Percentiles rank a stretch among this genome's conserved stretches.
Evolutionary conservation across 2,888 invertebrate species (phyloP).

Genomic region (Ephialtes manifestator): DNA sequence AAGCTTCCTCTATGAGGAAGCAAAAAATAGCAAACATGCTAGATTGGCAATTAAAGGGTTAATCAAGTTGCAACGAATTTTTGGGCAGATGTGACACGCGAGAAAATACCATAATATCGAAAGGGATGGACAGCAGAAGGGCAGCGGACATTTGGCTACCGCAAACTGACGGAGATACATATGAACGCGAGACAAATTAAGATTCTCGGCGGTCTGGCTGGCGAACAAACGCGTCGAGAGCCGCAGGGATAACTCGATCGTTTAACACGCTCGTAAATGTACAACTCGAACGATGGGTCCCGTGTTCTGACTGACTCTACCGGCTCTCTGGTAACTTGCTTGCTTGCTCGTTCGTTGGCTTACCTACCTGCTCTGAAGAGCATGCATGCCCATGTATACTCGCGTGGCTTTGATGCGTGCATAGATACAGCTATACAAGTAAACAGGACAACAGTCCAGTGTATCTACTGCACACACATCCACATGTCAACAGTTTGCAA

Average conservation of each 20-base stretch:
- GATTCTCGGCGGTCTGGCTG: slow-evolving; percentile 44
- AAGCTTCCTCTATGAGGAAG: no score
- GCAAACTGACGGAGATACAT: slow-evolving; percentile 17
- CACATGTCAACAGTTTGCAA: slow-evolving; percentile 5
- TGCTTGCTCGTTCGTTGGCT: background rate
- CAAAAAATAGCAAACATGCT: no score
- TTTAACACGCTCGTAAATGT: slow-evolving; percentile 65
- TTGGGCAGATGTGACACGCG: background rate
- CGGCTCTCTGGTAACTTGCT: background rate
- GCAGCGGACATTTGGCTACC: background rate
- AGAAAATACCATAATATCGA: background rate
- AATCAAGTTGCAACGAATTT: background rate
- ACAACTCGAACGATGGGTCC: slow-evolving; percentile 37
- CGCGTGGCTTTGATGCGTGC: slow-evolving; percentile 40
- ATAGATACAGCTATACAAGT: slow-evolving; percentile 13
- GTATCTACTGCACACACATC: slow-evolving; percentile 10
- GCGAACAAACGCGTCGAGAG: background rate
- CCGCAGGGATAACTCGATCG: slow-evolving; percentile 61
- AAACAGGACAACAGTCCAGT: slow-evolving; percentile 16
- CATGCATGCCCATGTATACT: slow-evolving; percentile 32
- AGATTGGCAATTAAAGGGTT: no score
- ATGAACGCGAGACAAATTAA: slow-evolving; percentile 50
- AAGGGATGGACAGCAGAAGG: background rate
- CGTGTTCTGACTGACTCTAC: slow-evolving; percentile 36
- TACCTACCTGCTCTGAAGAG: background rate